These are phyloP conservation scores for Platyscapa corneri DNA, from an alignment of 1,140 invertebrate genomes.

Conservation along the genomic window DNA sequence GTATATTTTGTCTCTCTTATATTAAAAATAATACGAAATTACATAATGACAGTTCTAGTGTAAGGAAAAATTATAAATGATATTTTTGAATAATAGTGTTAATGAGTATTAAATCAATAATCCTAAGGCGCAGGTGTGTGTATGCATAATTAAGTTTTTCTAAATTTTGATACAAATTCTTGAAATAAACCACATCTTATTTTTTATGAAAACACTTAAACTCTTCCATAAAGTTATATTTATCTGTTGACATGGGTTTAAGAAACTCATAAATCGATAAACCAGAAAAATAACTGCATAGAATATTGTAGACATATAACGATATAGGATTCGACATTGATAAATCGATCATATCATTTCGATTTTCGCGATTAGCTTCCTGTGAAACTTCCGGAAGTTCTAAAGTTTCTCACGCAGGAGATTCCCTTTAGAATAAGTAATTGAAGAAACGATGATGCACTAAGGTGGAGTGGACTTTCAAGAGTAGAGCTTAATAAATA, in stretches of 20 bases:
- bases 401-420: not conserved
- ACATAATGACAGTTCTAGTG: too few species aligned
- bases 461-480: not conserved
- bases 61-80: too few species aligned
- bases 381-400: not conserved
- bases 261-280: not conserved
- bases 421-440: not conserved
- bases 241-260: not conserved
- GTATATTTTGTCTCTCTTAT: too few species aligned
- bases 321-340: constrained; percentile 18
- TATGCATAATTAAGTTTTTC: too few species aligned
- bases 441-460: constrained; percentile 49
- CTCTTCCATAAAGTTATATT: not conserved
- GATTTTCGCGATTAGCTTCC: constrained; percentile 23
- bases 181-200: too few species aligned
- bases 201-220: not conserved
- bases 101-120: too few species aligned
- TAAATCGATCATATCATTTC: constrained; percentile 38
- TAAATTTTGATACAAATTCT: too few species aligned
- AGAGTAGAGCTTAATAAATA: constrained; percentile 10
- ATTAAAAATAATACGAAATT: too few species aligned
- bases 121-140: too few species aligned
- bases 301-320: not conserved
- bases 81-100: too few species aligned
- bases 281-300: not conserved